phyloP scores from a whole-genome alignment of 2,113 vertebrate genomes.

The Labrus mixtus region DNA sequence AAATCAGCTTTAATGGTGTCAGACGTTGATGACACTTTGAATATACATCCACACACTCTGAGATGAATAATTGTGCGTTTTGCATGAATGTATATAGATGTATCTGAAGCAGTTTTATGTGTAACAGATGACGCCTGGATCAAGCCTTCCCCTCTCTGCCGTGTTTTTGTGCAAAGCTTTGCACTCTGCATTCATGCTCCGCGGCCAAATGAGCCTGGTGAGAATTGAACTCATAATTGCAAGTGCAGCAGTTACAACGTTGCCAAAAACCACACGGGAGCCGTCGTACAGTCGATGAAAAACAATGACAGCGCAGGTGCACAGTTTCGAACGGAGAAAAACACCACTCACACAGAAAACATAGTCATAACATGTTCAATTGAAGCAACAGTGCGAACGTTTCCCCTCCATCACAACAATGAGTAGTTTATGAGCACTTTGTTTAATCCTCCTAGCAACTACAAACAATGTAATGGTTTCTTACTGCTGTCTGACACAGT shows the following conservation, averaged over 20 bases:
- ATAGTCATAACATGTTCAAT: conserved; percentile 22
- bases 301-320: conserved; percentile 63
- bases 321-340: conserved; percentile 14
- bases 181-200: conserved; percentile 46
- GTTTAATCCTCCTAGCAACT: conserved; percentile 16
- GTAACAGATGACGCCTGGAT: conserved; percentile 38
- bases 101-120: conserved; percentile 21
- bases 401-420: conserved; percentile 3
- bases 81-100: conserved; percentile 23
- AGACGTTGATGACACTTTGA: background rate
- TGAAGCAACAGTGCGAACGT: conserved; percentile 12
- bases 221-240: conserved; percentile 73
- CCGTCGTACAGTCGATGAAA: conserved; percentile 28
- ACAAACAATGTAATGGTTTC: background rate
- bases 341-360: conserved; percentile 21
- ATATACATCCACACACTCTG: background rate
- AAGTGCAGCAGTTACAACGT: conserved; percentile 62
- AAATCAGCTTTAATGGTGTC: conserved; percentile 8
- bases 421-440: conserved; percentile 12
- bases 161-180: conserved; percentile 55
- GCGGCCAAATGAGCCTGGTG: conserved; percentile 59
- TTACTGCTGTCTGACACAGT: background rate
- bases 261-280: conserved; percentile 54
- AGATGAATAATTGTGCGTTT: conserved; percentile 5
- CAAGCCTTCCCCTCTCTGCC: background rate